Base-by-base conservation (phyloP, 2,888 invertebrate genomes). In the Chironomus tentans region DNA sequence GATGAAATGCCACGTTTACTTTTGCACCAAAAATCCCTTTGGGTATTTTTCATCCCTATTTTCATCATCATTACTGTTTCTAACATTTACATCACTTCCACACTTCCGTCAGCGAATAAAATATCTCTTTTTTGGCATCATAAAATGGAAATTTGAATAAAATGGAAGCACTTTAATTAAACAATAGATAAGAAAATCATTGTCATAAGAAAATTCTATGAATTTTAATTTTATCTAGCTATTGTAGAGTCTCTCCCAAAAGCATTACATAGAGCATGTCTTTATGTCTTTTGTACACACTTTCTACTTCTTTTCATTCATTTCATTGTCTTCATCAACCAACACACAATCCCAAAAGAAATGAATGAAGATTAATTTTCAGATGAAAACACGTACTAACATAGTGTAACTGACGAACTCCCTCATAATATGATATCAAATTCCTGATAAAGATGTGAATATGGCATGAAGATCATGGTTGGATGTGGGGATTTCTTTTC, bases 171-270 rank as follows among this genome's bases (percentile, higher is more conserved):
- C 71, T 71, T 71, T 71, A 71, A 71, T 71, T 71, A 71, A 71
- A 71, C 24, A 56, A 24, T 71, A 24, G 71, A 21, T 21, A 70
- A 71, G 56, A 56, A 56, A 62, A 38, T 38, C 38, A 38, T 38
- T 38, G 38, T 38, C 10, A 38, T 38, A 38, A 38, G 38, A 38
- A 38, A 62, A 38, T 65, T 72, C 62, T 62, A 72, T 72, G 72
- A 72, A 72, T 72, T 72, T 72, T 72, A 72, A 72, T 72, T 72
- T 56, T 50, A 15, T 50, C 1, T 38, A 38, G 38, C 38, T 38
- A 38, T 38, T 38, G 10, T 38, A 10, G 38, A 38, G 7, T 38
- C 38, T 38, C 10, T 38, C 38, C 38, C 38, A 10, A 38, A 38
- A 38, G 38, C 38, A 38, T 38, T 38, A 10, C 38, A 38, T 38